Conservation (phyloP, 2,888 invertebrate genomes). For the Archips crataeganus region DNA sequence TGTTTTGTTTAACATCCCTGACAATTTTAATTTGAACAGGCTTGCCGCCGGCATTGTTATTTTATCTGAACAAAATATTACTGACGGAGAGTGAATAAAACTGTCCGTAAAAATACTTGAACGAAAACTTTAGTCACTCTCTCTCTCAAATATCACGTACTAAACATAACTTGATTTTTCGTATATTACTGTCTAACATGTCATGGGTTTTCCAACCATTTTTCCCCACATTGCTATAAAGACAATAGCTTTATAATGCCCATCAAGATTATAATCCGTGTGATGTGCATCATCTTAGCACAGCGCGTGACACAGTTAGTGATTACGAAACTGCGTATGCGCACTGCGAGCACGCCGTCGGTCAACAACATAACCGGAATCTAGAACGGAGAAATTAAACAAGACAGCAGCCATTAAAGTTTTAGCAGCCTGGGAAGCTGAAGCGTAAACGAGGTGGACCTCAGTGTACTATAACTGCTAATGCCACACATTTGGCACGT, state of each 20-base stretch:
- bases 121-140: background rate
- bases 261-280: constrained; percentile 19
- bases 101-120: too few relatives aligned
- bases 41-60: too few relatives aligned
- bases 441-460: background rate
- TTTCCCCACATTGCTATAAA: constrained; percentile 3
- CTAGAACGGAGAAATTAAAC: constrained; percentile 12
- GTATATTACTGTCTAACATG: background rate
- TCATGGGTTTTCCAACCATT: background rate
- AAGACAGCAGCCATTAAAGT: constrained; percentile 13
- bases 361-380: constrained; percentile 13
- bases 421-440: constrained; percentile 10
- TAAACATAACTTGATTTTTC: background rate
- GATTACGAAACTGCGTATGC: constrained; percentile 19
- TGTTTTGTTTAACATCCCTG: too few relatives aligned
- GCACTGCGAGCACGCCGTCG: constrained; percentile 5
- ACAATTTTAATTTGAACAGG: too few relatives aligned
- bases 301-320: constrained; percentile 18
- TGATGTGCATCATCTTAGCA: constrained; percentile 12
- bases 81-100: too few relatives aligned
- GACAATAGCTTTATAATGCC: constrained; percentile 17
- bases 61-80: too few relatives aligned
- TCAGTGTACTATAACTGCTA: background rate
- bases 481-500: background rate
- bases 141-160: background rate